A percentile compares a stretch with the other conserved stretches of the same genome.
These are phyloP conservation scores for Polypterus senegalus DNA, from an alignment of 2,113 vertebrate genomes.

Conservation along the genomic window DNA sequence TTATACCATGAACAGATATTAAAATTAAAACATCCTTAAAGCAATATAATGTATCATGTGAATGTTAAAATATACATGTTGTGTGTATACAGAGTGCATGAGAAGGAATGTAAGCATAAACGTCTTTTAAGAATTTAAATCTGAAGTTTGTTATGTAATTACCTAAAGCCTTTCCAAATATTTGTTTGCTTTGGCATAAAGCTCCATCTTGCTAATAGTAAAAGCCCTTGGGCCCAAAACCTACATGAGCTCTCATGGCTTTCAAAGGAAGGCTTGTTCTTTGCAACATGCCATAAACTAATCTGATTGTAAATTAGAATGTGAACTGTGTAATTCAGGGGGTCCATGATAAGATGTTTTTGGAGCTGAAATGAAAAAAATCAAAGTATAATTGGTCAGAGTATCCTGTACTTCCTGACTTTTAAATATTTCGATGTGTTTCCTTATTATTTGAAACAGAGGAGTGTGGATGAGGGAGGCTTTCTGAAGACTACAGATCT, in stretches of 20 bases:
- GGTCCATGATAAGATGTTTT: too few species aligned
- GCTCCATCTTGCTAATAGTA: conserved; percentile 21
- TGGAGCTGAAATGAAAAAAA: too few species aligned
- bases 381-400: too few species aligned
- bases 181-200: conserved; percentile 31
- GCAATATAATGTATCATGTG: neutral
- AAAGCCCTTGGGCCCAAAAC: conserved; percentile 11
- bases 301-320: conserved; percentile 12
- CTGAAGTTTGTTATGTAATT: conserved; percentile 22
- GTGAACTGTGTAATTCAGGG: neutral
- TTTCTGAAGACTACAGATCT: too few species aligned
- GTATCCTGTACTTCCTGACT: too few species aligned
- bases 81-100: too few species aligned
- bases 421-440: too few species aligned
- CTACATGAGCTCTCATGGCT: conserved; percentile 25
- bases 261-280: conserved; percentile 27
- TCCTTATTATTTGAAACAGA: too few species aligned
- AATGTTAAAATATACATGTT: too few species aligned
- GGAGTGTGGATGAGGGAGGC: too few species aligned
- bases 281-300: conserved; percentile 14
- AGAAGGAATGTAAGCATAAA: conserved; percentile 8
- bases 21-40: conserved; percentile 1
- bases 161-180: conserved; percentile 22
- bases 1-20: neutral
- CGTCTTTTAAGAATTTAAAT: conserved; percentile 26